Base-by-base conservation (phyloP, 2,113 vertebrate genomes). In the Hyperoodon ampullatus region DNA sequence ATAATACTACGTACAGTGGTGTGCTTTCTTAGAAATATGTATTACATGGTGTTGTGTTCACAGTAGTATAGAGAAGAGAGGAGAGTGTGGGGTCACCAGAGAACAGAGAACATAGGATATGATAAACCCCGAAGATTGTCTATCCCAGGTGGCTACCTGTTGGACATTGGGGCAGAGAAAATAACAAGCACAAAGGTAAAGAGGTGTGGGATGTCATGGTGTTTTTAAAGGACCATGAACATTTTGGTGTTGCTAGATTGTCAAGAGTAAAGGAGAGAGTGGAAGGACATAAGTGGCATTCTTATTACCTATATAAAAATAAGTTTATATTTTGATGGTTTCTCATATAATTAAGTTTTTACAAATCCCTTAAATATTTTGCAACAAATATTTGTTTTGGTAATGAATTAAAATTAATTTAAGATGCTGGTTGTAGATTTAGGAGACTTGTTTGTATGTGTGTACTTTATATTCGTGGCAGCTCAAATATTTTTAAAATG, bases 401-500 rank as follows among this genome's bases (percentile, higher is more conserved):
- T 42, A 66, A 65, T 58, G 11, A 88, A 77, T 30, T 39, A 63
- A 75, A 75, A 19, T 70, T 71, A 88, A 88, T 55, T 90, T 92
- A 71, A 78, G n/a, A 47, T 93, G 11, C 47, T 61, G 19, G 0
- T 50, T 86, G 1, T 86, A 77, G 60, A 77, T 68, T 70, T 88
- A 63, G 23, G 47, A 94, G 53, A 18, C 50, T 23, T 72, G 74
- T 92, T 1, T 90, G 6, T 61, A 21, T 18, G 33, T 28, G 14
- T 44, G 30, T 12, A 60, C 35, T 75, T 77, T 94, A 44, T 1
- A n/a, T 63, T 85, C 19, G 1, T 92, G 47, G 6, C 16, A 77
- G 21, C 47, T 95, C 75, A 86, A 89, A 65, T 86, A 75, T 85
- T 80, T 92, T 75, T 15, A 2, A 77, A 92, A 50, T n/a, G 5